A percentile compares a stretch with the other conserved stretches of the same genome.
Conservation (phyloP, 2,888 invertebrate genomes). For the Homarus gammarus region DNA sequence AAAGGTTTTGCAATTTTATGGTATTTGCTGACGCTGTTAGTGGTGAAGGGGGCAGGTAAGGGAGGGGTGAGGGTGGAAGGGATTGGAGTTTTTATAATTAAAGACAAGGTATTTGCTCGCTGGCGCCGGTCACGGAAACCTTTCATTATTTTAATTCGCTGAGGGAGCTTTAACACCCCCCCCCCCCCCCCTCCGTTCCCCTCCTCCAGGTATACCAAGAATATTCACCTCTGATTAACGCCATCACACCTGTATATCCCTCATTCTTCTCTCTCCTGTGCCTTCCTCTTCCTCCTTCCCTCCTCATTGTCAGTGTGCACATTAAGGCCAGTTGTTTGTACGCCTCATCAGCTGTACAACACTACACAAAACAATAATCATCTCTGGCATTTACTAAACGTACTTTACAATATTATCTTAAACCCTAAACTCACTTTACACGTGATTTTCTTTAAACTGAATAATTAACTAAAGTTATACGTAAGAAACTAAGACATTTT, state of each 20-base stretch:
- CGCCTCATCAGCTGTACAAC: too few relatives aligned
- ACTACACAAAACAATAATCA: too few relatives aligned
- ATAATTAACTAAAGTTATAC: too few relatives aligned
- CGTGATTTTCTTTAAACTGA: too few relatives aligned
- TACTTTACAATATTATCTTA: too few relatives aligned
- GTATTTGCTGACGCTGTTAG: constrained; percentile 9
- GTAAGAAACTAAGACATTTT: too few relatives aligned
- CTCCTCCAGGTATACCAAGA: too few relatives aligned
- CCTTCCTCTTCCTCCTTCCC: background rate
- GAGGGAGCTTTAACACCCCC: background rate
- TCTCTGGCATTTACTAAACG: too few relatives aligned
- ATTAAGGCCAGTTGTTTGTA: too few relatives aligned
- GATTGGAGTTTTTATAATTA: background rate
- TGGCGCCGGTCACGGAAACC: background rate
- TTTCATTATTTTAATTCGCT: background rate
- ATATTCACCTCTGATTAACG: background rate
- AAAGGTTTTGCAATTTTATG: constrained; percentile 27
- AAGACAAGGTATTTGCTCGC: constrained; percentile 11
- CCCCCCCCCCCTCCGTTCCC: too few relatives aligned
- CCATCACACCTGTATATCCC: background rate
- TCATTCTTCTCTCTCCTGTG: constrained; percentile 2
- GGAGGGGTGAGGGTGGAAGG: background rate
- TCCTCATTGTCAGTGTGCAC: background rate
- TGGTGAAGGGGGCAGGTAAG: background rate
- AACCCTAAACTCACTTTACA: too few relatives aligned